phyloP scores from a whole-genome alignment of 2,888 invertebrate genomes.

The Pegoplata infirma region DNA sequence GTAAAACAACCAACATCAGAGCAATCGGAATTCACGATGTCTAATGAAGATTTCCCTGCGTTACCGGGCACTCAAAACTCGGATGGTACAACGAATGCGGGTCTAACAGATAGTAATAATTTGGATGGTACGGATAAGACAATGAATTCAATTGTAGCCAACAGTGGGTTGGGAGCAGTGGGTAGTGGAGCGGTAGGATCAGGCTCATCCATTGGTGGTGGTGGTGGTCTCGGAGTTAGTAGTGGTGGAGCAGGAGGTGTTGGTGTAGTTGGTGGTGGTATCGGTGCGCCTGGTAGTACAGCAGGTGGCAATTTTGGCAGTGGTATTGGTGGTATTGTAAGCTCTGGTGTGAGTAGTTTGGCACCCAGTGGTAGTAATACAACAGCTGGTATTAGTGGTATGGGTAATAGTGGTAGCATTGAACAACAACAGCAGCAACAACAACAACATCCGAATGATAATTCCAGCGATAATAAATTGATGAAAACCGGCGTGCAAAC shows the following conservation, averaged over 20 bases:
- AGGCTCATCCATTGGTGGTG: constrained; percentile 68
- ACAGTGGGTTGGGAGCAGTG: constrained; percentile 69
- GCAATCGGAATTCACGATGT: constrained; percentile 97
- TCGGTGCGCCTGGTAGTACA: constrained; percentile 69
- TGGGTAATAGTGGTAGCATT: constrained; percentile 63
- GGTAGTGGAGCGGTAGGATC: constrained; percentile 67
- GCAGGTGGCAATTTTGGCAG: constrained; percentile 67
- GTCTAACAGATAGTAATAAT: constrained; percentile 70
- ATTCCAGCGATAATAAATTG: constrained; percentile 80
- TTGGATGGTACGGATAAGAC: constrained; percentile 77
- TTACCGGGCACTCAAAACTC: constrained; percentile 93
- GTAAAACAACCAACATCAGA: constrained; percentile 96
- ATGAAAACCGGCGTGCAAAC: constrained; percentile 94
- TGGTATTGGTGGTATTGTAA: constrained; percentile 63
- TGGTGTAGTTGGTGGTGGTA: constrained; percentile 63
- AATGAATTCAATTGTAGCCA: constrained; percentile 76
- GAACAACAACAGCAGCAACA: constrained; percentile 60
- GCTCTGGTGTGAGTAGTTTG: constrained; percentile 58
- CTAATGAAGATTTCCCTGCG: constrained; percentile 99
- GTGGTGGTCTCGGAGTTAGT: constrained; percentile 61
- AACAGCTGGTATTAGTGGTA: constrained; percentile 56
- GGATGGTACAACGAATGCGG: constrained; percentile 79
- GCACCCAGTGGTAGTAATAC: constrained; percentile 60
- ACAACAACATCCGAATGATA: constrained; percentile 75
- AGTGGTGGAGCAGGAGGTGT: constrained; percentile 42